Base-by-base conservation (phyloP, 2,888 invertebrate genomes). In the Bruchidius siliquastri region DNA sequence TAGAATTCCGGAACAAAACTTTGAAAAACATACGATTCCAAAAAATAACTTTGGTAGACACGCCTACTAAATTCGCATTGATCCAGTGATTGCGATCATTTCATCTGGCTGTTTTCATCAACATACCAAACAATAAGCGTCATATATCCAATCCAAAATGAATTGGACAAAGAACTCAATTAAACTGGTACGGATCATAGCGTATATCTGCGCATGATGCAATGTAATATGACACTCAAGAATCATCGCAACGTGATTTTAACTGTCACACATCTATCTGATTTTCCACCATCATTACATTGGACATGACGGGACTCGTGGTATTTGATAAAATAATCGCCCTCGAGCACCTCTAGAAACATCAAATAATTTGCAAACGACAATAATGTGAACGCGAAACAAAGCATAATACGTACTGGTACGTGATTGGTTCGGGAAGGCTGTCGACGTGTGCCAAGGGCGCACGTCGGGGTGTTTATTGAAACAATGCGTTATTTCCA, bases 351-450 rank as follows among this genome's bases (percentile, higher is more conserved):
- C 69, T 75, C 76, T 66, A 74, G 73, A 71, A 74, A 75, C 72
- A 73, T 74, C 74, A 74, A 75, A 77, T 77, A 71, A 75, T 73
- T 74, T 71, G 69, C 71, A 71, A 49, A 49, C 49, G 49, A 69
- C 70, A 72, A 72, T 66, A 71, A 73, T 72, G 75, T 75, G 72
- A 49, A 70, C 70, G 26, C 67, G 69, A 70, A 76, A 74, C 74
- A 22, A 66, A 73, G 72, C 70, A 22, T 20, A 71, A 71, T 71
- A 21, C 49, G 20, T 49, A 71, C 66, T 18, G 21, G 20, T 21
- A 4, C 67, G 71, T 70, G 70, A 68, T 70, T 71, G 71, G 69
- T 69, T 69, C 26, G 20, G 26, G 26, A 22, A 20, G 20, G 21
- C 21, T 26, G 22, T 26, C 21, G 8, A 13, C 30, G 13, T 69